Evolutionary conservation across 2,888 invertebrate species (phyloP), one percentile per base, ranked within the genome.

Genomic region (Eupithecia dodoneata): DNA sequence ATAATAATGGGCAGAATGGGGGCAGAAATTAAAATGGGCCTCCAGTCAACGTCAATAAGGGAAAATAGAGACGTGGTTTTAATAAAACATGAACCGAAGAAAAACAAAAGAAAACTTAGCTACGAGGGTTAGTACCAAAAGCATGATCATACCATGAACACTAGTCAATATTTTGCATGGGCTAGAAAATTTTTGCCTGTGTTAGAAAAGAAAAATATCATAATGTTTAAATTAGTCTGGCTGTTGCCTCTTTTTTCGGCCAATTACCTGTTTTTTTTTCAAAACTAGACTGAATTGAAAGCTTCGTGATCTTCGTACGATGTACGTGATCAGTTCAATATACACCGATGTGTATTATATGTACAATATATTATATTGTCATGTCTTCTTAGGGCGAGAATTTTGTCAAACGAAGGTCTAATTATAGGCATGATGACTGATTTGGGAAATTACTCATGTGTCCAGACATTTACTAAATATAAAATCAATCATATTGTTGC

Each of bases 1-100:
- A 89, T 87, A 88, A 88, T 90, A 92, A 90, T 87, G 84, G 83
- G 82, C 70, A 86, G 87, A 87, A 88, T 85, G 74, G 87, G 84
- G 85, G 84, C 85, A 88, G 89, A 90, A 92, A 93, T 93, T 92
- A 92, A 92, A 93, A 93, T 90, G 90, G 89, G 88, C 84, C 80
- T 75, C 76, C 85, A 88, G 90, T 88, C 88, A 91, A 86, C 87
- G 88, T 91, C 92, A 93, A 92, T 90, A 92, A 88, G 87, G 78
- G 82, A 47, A 70, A 15, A 70, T 70, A 70, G 47, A 70, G 47
- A 70, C 70, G 47, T 70, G 70, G 41, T 42, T 72, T 55, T 42
- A 45, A 59, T 55, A 55, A 71, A 42, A 72, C 55, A 72, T 69
- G 67, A 69, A 69, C 44, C 9, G n/a, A n/a, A 44, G 44, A 42